Base-by-base conservation (phyloP, 2,113 vertebrate species). In the Hydrolagus affinis region DNA sequence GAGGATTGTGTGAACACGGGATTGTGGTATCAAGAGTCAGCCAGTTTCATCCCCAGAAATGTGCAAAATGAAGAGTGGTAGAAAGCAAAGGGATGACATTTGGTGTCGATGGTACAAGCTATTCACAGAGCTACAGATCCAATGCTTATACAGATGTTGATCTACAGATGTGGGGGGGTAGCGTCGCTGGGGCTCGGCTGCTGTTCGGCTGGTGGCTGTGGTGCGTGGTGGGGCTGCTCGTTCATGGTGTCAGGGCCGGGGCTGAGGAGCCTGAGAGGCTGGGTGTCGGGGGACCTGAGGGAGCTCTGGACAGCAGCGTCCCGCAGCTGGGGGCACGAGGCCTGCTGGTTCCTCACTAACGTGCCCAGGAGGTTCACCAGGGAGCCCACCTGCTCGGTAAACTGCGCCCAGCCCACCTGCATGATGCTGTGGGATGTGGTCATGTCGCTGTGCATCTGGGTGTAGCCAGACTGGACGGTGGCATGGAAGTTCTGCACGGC, bases 391-490 rank as follows among this genome's bases (percentile, higher is more conserved):
- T 83, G 78, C 78, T 83, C 78, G 30, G 78, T 83, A 60, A 83
- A 83, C 28, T 83, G 78, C 32, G 78, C 62, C 78, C 78, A 83
- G 66, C 78, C 78, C 64, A 83, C 64, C 28, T 83, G 78, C 78
- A 83, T 83, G 15, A 83, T 83, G 10, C 60, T 68, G 32, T 83
- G 78, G 60, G 78, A 83, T 66, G 60, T 83, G 64, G 78, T 83
- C 78, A 83, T 83, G 78, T 83, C 78, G 21, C 78, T 83, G 62
- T 83, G 78, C 78, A 83, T 83, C 78, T 83, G 78, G 78, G 60
- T 83, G 17, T 83, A 83, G 30, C 78, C 78, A 25, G 78, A 32
- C 78, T 83, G 78, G 60, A 83, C 78, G 32, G 78, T 83, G 60
- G 32, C 60, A 17, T 83, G 78, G 78, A 83, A 83, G 62, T 83